Evolutionary conservation across 1,140 invertebrate species (phyloP), one percentile per base, ranked within the genome.

Genomic region (Campoletis sonorensis): DNA sequence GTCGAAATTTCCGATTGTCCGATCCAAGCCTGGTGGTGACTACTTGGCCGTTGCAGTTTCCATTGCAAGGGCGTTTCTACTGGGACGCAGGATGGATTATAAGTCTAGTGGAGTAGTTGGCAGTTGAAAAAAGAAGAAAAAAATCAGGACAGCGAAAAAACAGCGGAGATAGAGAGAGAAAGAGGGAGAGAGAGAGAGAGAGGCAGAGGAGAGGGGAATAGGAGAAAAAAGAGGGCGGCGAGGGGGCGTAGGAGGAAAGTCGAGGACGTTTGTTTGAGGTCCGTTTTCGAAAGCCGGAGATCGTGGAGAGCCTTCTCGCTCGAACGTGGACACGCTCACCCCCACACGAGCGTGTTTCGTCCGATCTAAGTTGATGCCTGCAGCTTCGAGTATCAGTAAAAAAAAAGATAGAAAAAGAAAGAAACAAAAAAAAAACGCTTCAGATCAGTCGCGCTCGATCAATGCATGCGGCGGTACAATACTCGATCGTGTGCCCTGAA

Each of bases 41-140:
- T 70, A 70, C 30, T 70, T 33, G 26, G 15, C 73, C 51, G 79
- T 80, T 80, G 73, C 79, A 23, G 21, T 18, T 64, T 10, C 7
- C 26, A 30, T 72, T 72, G 73, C 73, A 81, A 81, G 80, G 80
- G 80, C 80, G 80, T 81, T 81, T 77, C 61, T 58, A 16, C 23
- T 23, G 27, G 61, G 11, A 26, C 21, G 21, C n/a, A n/a, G 23
- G 61, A 54, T 64, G 61, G 61, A 64, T 64, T 58, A 58, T 26
- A 64, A 26, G n/a, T 21, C 51, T 8, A 0, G 18, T 54, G 51
- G 51, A 54, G n/a, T 54, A 4, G 51, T 54, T 54, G 16, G 51
- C 51, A 15, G n/a, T 54, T 54, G 8, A 45, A 45, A 45, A 45
- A 45, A 45, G 13, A 45, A 45, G 8, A 13, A 13, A 45, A 45